Conservation (phyloP, 2,113 vertebrate genomes). For the Clarias magur region DNA sequence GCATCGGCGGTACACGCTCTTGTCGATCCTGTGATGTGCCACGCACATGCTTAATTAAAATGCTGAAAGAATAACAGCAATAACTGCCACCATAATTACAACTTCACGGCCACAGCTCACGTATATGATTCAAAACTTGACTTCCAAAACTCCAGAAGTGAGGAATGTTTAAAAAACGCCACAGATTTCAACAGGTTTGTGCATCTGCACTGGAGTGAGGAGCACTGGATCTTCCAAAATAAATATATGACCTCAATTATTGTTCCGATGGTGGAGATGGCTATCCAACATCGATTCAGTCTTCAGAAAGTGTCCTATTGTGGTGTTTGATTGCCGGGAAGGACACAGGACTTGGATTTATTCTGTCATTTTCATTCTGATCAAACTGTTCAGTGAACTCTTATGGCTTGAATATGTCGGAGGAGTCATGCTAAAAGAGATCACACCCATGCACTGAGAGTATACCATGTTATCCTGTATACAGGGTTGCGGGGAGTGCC, state of each 20-base stretch:
- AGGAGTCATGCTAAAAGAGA: not conserved
- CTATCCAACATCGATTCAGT: not conserved
- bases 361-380: not conserved
- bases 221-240: not conserved
- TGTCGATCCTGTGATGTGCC: not conserved
- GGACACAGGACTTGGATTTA: not conserved
- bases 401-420: not conserved
- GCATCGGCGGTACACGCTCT: not conserved
- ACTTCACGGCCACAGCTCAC: not conserved
- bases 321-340: not conserved
- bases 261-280: not conserved
- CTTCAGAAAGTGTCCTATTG: not conserved
- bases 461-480: too few species aligned
- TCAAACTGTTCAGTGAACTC: not conserved
- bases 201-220: too few species aligned
- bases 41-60: not conserved
- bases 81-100: not conserved
- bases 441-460: not conserved
- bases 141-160: not conserved
- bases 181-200: not conserved
- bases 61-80: not conserved
- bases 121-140: not conserved
- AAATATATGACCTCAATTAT: not conserved
- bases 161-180: not conserved
- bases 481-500: too few species aligned